These are phyloP conservation scores for Archilochus colubris DNA, from an alignment of 2,113 vertebrate species.

Conservation along the genomic window DNA sequence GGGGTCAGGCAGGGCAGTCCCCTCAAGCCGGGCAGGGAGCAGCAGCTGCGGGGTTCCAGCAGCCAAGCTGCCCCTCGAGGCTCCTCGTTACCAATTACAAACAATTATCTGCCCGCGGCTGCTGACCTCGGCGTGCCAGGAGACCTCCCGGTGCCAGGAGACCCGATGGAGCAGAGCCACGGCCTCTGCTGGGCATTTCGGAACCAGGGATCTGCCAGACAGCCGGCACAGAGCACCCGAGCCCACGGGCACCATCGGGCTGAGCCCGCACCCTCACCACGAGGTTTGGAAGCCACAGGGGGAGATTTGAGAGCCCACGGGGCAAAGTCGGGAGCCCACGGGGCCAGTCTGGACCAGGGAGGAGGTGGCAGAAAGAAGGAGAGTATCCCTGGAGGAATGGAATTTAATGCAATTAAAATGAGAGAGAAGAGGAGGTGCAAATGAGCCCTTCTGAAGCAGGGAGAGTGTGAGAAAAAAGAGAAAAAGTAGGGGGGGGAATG, in stretches of 20 bases:
- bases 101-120: not conserved
- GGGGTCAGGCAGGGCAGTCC: rapidly evolving
- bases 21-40: not conserved
- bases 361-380: rapidly evolving
- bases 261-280: not conserved
- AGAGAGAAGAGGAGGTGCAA: not conserved
- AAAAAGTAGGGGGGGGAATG: not conserved
- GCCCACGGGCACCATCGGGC: not conserved
- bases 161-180: not conserved
- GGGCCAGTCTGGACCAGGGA: not conserved
- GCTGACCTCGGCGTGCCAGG: not conserved
- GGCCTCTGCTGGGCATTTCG: not conserved
- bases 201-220: not conserved
- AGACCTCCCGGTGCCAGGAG: not conserved
- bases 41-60: not conserved
- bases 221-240: not conserved
- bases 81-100: not conserved
- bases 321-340: too few relatives aligned
- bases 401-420: not conserved
- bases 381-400: not conserved
- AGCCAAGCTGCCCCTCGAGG: not conserved
- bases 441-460: not conserved
- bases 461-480: not conserved
- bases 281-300: too few relatives aligned
- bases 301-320: not conserved